Conservation (phyloP, 2,113 vertebrate species). For the Cryptomyrus ogoouensis region DNA sequence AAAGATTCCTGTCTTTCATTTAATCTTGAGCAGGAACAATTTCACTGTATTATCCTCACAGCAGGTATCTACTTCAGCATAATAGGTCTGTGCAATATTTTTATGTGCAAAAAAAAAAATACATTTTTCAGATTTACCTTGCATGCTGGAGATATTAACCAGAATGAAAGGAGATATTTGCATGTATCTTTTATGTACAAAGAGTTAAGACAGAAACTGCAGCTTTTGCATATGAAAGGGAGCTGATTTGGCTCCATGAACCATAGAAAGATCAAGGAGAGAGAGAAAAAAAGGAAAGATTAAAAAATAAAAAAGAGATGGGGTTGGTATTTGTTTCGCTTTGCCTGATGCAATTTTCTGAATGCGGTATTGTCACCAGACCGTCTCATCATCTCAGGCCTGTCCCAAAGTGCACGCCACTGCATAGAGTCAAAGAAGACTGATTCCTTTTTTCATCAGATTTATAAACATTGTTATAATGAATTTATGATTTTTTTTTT, state of each 20-base stretch:
- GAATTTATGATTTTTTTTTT: not conserved
- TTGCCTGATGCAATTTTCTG: slow-evolving; percentile 27
- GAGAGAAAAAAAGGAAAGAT: slow-evolving; percentile 29
- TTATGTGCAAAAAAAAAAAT: slow-evolving; percentile 37
- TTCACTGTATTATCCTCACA: slow-evolving; percentile 62
- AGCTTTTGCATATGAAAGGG: slow-evolving; percentile 44
- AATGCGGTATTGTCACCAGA: slow-evolving; percentile 10
- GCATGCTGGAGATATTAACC: slow-evolving; percentile 54
- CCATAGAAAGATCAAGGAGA: slow-evolving; percentile 29
- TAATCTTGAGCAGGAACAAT: slow-evolving; percentile 61
- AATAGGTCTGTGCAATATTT: slow-evolving; percentile 45
- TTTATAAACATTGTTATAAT: slow-evolving; percentile 13
- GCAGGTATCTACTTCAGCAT: slow-evolving; percentile 50
- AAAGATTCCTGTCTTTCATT: slow-evolving; percentile 46
- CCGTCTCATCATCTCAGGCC: slow-evolving; percentile 40
- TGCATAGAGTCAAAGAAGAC: slow-evolving; percentile 34
- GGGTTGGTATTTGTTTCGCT: slow-evolving; percentile 28
- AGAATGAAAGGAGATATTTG: slow-evolving; percentile 64
- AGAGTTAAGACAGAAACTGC: slow-evolving; percentile 51
- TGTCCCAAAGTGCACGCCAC: slow-evolving; percentile 27
- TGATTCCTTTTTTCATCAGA: not conserved
- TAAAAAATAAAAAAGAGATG: slow-evolving; percentile 25
- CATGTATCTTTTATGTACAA: slow-evolving; percentile 62
- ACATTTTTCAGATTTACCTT: slow-evolving; percentile 51
- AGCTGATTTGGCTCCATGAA: slow-evolving; percentile 52